Conservation (phyloP, 2,888 invertebrate genomes). For the Junonia oenone region DNA sequence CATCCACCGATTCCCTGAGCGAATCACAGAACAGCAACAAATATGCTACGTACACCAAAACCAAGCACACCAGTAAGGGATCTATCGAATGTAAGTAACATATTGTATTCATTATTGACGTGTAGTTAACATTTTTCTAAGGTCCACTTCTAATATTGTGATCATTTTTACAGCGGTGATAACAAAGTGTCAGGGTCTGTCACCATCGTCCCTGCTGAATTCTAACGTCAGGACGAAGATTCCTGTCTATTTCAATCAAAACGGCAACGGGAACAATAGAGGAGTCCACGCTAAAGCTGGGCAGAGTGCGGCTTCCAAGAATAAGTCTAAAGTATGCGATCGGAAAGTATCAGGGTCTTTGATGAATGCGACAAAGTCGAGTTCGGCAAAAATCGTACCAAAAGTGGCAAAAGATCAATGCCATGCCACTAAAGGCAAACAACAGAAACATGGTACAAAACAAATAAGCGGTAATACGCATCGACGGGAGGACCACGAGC, state of each 20-base stretch:
- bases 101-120: background rate
- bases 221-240: conserved; percentile 51
- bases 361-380: conserved; percentile 80
- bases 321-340: conserved; percentile 30
- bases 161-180: conserved; percentile 40
- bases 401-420: conserved; percentile 46
- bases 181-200: conserved; percentile 31
- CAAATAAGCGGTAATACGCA: conserved; percentile 15
- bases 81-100: conserved; percentile 52
- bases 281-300: background rate
- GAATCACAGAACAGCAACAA: conserved; percentile 60
- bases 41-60: conserved; percentile 64
- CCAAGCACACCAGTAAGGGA: conserved; percentile 45
- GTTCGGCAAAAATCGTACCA: conserved; percentile 76
- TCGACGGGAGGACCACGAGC: conserved; percentile 27
- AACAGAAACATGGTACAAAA: conserved; percentile 20
- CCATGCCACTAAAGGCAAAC: conserved; percentile 17
- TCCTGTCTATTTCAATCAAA: conserved; percentile 48
- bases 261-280: conserved; percentile 8
- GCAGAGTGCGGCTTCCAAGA: conserved; percentile 2
- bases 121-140: too few relatives aligned
- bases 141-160: background rate
- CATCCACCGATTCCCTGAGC: conserved; percentile 67
- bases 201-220: conserved; percentile 26
- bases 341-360: conserved; percentile 50